These are phyloP conservation scores for Isotomurus palustris DNA, from an alignment of 2,888 invertebrate species.

Conservation along the genomic window DNA sequence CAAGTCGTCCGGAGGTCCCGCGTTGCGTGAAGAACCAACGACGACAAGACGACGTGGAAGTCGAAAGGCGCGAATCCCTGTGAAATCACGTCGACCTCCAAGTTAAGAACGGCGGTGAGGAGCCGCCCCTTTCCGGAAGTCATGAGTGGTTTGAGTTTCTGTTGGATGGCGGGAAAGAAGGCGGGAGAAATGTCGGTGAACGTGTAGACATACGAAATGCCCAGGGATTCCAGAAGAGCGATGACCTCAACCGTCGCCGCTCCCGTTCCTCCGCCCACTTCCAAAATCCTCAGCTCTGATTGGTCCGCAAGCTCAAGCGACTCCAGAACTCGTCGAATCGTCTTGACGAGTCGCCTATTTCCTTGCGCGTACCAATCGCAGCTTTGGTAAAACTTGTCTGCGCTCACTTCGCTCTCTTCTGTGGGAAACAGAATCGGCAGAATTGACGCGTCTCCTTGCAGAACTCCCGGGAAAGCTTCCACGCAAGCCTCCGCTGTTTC, in stretches of 20 bases:
- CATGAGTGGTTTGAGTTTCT: too few species aligned
- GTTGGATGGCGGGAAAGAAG: slow-evolving; percentile 26
- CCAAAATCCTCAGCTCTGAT: slow-evolving; percentile 14
- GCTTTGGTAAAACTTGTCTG: too few species aligned
- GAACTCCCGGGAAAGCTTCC: too few species aligned
- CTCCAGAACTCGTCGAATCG: too few species aligned
- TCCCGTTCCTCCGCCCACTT: slow-evolving; percentile 31
- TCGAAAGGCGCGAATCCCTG: slow-evolving; percentile 29
- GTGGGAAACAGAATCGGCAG: too few species aligned
- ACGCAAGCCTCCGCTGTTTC: too few species aligned
- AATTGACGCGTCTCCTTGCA: too few species aligned
- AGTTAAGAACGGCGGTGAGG: slow-evolving; percentile 28
- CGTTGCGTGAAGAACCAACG: slow-evolving; percentile 29
- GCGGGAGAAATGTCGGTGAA: slow-evolving; percentile 32
- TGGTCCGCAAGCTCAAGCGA: too few species aligned
- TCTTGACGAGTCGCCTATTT: too few species aligned
- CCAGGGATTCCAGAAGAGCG: slow-evolving; percentile 16
- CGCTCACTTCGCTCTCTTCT: too few species aligned
- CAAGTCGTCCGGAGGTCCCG: slow-evolving; percentile 10
- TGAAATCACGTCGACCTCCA: slow-evolving; percentile 21
- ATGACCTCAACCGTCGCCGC: slow-evolving; percentile 17
- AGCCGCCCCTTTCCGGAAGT: too few species aligned
- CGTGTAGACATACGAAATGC: slow-evolving; percentile 21
- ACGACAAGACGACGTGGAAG: slow-evolving; percentile 27
- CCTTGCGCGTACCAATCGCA: too few species aligned